Evolutionary conservation across 1,140 invertebrate genomes (phyloP), one percentile per base, ranked within the genome.

Genomic region (Pseudachorutes palmiensis): DNA sequence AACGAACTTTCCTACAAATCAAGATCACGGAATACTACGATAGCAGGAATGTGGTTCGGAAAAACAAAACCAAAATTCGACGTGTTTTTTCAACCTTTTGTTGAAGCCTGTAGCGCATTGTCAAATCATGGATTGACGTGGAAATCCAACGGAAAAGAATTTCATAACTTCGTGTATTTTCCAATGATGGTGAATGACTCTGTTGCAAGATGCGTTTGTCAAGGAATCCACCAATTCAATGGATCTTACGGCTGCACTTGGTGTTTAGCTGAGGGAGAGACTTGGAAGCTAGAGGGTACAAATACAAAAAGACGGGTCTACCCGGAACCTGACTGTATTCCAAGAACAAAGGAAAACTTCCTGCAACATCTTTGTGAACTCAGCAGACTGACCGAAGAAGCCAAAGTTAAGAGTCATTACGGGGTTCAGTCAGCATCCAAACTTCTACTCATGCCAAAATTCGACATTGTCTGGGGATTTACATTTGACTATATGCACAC

Each of bases 1-100:
- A 78, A 78, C 66, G 76, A 78, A 68, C 64, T 78, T 36, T 65
- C 72, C 1, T 76, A 73, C 29, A 9, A 45, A 1, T 0, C 58
- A 2, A 29, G 66, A 49, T 1, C 62, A 22, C 31, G 55, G 32
- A 63, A 67, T 65, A 74, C 72, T 19, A 36, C 76, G 16, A 51
- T 76, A 12, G 67, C 49, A 41, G 71, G 67, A n/a, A 57, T 75
- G 2, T 67, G 65, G 57, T 67, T 67, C 36, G 65, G 65, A 48
- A 16, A 32, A 3, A 57, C 24, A 30, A 67, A 67, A 49, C 65
- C 65, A 3, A 67, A 41, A 24, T 61, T 67, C 29, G 26, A 48
- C 24, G 9, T 36, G 14, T 62, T 67, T 48, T 31, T 67, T 16
- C 22, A 32, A 28, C 57, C 57, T 24, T 30, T 67, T 19, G 58